phyloP scores from a whole-genome alignment of 2,888 invertebrate species.

The Polydrusus pterygomalis region DNA sequence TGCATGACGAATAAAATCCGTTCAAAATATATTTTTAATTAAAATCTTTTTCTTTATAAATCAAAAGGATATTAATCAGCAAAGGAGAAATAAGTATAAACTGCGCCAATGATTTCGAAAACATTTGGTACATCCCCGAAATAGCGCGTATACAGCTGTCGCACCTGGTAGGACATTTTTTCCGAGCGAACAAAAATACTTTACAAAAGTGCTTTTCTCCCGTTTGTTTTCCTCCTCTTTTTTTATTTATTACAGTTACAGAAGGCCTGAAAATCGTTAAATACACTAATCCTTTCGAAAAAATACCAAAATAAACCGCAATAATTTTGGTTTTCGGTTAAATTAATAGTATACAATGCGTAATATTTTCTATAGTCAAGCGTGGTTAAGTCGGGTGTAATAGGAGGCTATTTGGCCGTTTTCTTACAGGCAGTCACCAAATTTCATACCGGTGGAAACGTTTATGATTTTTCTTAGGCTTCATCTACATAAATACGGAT shows the following conservation, averaged over 20 bases:
- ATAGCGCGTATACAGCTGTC: slow-evolving; percentile 70
- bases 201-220: slow-evolving; percentile 37
- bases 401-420: too few relatives aligned
- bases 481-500: too few relatives aligned
- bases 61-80: too few relatives aligned
- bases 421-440: too few relatives aligned
- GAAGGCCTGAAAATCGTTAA: slow-evolving; percentile 22
- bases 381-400: too few relatives aligned
- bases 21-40: too few relatives aligned
- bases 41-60: too few relatives aligned
- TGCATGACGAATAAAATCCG: too few relatives aligned
- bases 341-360: too few relatives aligned
- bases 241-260: slow-evolving; percentile 52
- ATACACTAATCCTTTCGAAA: slow-evolving; percentile 1
- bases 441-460: too few relatives aligned
- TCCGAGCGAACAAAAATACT: slow-evolving; percentile 61
- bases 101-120: slow-evolving; percentile 41
- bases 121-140: slow-evolving; percentile 66
- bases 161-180: slow-evolving; percentile 72
- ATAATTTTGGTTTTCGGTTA: neutral
- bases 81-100: neutral
- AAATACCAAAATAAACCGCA: slow-evolving; percentile 22
- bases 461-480: too few relatives aligned
- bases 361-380: too few relatives aligned
- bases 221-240: slow-evolving; percentile 24